Evolutionary conservation across 1,140 invertebrate species (phyloP), one percentile per base, ranked within the genome.

Genomic region (Atta cephalotes): DNA sequence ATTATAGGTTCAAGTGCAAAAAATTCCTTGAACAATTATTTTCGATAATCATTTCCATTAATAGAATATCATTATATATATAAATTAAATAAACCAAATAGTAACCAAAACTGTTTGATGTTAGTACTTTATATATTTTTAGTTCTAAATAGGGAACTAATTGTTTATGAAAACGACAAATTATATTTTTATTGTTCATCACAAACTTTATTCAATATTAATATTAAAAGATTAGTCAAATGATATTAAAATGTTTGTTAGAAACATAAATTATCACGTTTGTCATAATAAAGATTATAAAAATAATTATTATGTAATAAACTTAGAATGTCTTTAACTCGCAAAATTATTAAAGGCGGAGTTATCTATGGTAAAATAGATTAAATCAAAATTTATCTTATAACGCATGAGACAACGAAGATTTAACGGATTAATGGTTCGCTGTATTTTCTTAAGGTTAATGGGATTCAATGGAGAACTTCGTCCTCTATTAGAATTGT

Each of bases 401-500:
- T 49, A 45, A 79, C 66, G 14, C 10, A 2, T 1, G 28, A 53
- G 28, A 66, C 39, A 81, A 53, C 14, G 49, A 39, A 58, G 9
- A 56, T 21, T 80, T 39, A 70, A 70, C 31, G 14, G 49, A 31
- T 58, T 81, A 58, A 81, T 53, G 9, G n/a, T n/a, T 58, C 49
- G 39, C 18, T 66, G 49, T 49, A 68, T 18, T 68, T 80, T 68
- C n/a, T 14, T 31, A 10, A 18, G 35, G n/a, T 70, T 81, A 81
- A 31, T 10, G 35, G 65, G 71, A 87, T 85, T 39, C 51, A 45
- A 56, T 74, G 72, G 14, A 53, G 35, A 87, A 79, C 74, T 85
- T 31, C 49, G 74, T 80, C 80, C 66, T 76, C 25, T 49, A 70
- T 84, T 86, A 84, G 77, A 74, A 86, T 77, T 89, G 87, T 81